These are phyloP conservation scores for Podarcis lilfordi DNA, from an alignment of 2,797 vertebrate species.

Conservation along the genomic window DNA sequence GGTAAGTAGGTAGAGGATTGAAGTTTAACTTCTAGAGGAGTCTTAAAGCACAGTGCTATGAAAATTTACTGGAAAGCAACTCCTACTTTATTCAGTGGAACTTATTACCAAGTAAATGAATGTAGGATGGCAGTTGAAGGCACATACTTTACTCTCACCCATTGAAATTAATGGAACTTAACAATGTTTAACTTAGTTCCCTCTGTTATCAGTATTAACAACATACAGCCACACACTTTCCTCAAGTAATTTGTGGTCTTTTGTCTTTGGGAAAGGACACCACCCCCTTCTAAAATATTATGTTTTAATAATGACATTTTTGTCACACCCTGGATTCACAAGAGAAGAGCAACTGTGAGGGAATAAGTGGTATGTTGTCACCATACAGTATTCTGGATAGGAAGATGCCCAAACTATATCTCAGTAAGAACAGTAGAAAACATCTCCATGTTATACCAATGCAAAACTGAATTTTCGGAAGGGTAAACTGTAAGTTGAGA, in stretches of 20 bases:
- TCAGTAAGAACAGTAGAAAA: slow-evolving; percentile 74
- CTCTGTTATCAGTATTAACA: slow-evolving; percentile 10
- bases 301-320: slow-evolving; percentile 61
- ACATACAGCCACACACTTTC: slow-evolving; percentile 30
- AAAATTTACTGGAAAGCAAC: not conserved
- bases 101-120: not conserved
- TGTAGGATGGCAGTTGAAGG: not conserved
- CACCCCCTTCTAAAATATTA: slow-evolving; percentile 65
- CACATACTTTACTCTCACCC: not conserved
- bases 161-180: not conserved
- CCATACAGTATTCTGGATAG: slow-evolving; percentile 60
- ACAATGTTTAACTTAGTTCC: not conserved
- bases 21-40: not conserved
- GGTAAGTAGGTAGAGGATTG: not conserved
- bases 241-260: slow-evolving; percentile 30
- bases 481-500: slow-evolving; percentile 63
- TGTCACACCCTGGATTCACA: slow-evolving; percentile 42
- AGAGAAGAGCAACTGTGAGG: slow-evolving; percentile 32
- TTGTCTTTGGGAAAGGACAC: slow-evolving; percentile 52
- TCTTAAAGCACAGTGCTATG: not conserved
- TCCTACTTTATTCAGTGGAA: not conserved
- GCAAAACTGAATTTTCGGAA: slow-evolving; percentile 69
- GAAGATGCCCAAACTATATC: slow-evolving; percentile 68
- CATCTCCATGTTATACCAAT: slow-evolving; percentile 58
- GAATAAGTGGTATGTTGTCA: slow-evolving; percentile 42